Evolutionary conservation across 2,113 vertebrate genomes (phyloP).

Genomic region (Apus apus): DNA sequence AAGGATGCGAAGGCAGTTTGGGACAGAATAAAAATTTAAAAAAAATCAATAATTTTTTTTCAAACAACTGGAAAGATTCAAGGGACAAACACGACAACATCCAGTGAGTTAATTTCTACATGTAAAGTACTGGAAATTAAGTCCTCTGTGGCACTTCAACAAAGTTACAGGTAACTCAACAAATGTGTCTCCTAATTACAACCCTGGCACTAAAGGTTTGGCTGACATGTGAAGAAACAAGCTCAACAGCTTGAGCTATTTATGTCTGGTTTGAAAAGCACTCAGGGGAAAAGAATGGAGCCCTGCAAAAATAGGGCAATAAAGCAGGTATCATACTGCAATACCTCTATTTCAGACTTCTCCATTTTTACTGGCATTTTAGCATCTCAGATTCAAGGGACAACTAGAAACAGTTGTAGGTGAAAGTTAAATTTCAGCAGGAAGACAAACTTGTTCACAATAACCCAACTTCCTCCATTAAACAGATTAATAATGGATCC

Average conservation of each 20-base stretch:
- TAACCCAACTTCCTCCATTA: neutral
- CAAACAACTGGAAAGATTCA: neutral
- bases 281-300: neutral
- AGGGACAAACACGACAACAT: neutral
- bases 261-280: neutral
- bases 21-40: neutral
- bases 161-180: neutral
- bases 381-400: neutral
- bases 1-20: neutral
- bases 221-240: accelerated
- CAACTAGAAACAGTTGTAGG: neutral
- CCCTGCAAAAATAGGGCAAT: neutral
- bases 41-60: neutral
- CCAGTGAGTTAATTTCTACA: neutral
- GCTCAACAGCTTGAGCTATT: neutral
- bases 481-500: neutral
- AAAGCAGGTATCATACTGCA: neutral
- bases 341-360: neutral
- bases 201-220: neutral
- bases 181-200: neutral
- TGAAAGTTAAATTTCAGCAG: neutral
- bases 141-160: neutral
- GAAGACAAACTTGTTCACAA: neutral
- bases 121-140: too few relatives aligned
- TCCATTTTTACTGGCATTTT: neutral